Percentiles rank a stretch among this genome's conserved stretches.
These are phyloP conservation scores for Portevinia maculata DNA, from an alignment of 2,888 invertebrate species.

Conservation along the genomic window DNA sequence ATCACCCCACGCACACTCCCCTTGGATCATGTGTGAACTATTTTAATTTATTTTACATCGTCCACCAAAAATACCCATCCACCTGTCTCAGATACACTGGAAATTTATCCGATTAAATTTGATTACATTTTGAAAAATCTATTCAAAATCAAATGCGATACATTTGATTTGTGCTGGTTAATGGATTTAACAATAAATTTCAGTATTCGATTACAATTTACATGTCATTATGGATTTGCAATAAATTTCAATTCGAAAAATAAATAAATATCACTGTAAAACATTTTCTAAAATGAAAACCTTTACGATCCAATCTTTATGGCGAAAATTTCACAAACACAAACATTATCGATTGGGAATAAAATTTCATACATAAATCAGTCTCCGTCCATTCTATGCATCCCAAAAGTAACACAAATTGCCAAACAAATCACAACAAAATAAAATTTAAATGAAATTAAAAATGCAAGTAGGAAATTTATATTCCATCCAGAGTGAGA, in stretches of 20 bases:
- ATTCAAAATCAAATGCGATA: constrained; percentile 49
- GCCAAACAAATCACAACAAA: constrained; percentile 32
- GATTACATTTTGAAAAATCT: constrained; percentile 5
- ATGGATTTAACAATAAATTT: constrained; percentile 29
- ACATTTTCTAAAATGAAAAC: not conserved
- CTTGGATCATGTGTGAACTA: constrained; percentile 1
- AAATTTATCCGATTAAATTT: constrained; percentile 7
- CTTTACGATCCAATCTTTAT: constrained; percentile 32
- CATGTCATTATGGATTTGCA: constrained; percentile 57
- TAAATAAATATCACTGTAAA: too few relatives aligned
- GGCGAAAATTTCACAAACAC: constrained; percentile 16
- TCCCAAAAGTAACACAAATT: constrained; percentile 49
- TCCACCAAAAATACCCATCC: too few relatives aligned
- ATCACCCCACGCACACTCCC: constrained; percentile 1
- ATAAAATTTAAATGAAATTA: constrained; percentile 23
- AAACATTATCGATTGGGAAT: constrained; percentile 21
- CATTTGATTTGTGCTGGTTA: too few relatives aligned
- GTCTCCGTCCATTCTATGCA: not conserved
- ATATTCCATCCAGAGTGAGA: not conserved
- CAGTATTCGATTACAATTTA: constrained; percentile 55
- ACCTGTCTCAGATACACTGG: not conserved
- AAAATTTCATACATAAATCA: constrained; percentile 45
- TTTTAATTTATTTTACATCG: constrained; percentile 1
- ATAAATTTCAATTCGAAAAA: constrained; percentile 46
- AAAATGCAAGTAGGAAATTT: constrained; percentile 20